Base-by-base conservation (phyloP, 2,888 invertebrate genomes). In the Aleiodes alternator region DNA sequence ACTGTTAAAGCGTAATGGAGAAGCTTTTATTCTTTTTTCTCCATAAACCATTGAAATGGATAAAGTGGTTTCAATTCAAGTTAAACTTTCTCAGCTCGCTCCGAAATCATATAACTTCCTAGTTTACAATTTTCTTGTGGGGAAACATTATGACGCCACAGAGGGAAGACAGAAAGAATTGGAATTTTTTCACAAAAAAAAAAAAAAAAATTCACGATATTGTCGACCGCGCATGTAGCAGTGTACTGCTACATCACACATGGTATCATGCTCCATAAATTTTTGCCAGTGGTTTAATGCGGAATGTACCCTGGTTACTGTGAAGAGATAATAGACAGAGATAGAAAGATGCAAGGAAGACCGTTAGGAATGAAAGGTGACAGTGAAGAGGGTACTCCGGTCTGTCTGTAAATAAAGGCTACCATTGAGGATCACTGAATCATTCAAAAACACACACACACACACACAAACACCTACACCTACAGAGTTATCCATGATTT, bases 321-420 rank as follows among this genome's bases (percentile, higher is more conserved):
- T 61, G 38, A 43, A 43, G 8, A 43, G 6, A 14, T 7, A 8
- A 38, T 38, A 38, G 38, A 38, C 5, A 38, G 38, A 38, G 38
- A 38, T 5, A 38, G 38, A 38, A 38, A 38, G 38, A 38, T 38
- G 3, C 38, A 3, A 43, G 55, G 23, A 55, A 43, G 61, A 61
- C 61, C 61, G 61, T 61, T 61, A 61, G 61, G 5, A 14, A 31
- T n/a, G 59, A 34, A 61, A 61, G 59, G 59, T 43, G 61, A 61
- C 61, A 61, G 14, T 61, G 23, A 2, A 23, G 23, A 16, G 16
- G 43, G 16, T 9, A 6, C n/a, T 43, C 38, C 16, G 16, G 4
- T 43, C 14, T 31, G 11, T 31, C 12, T 31, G 34, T 34, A 14
- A 3, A 53, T 3, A 53, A 53, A 14, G 14, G 53, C 9, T 14